These are phyloP conservation scores for Enteromius paludinosus DNA, from an alignment of 2,797 vertebrate species.

Conservation along the genomic window DNA sequence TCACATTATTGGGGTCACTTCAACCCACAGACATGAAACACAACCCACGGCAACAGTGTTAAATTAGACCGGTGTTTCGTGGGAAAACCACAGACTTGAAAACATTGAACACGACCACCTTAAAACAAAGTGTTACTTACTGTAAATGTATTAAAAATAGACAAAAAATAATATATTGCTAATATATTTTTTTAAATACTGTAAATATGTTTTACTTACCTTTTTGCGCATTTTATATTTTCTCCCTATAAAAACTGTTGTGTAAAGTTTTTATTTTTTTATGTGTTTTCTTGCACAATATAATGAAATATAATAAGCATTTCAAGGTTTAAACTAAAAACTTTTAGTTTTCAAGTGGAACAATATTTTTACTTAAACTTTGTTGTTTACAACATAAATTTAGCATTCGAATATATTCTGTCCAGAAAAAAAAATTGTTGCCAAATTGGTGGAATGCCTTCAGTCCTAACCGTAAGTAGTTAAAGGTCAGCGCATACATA, in stretches of 20 bases:
- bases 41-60: not conserved
- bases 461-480: conserved; percentile 7
- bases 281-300: not conserved
- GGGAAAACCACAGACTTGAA: not conserved
- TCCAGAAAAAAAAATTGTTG: not conserved
- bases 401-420: not conserved
- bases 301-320: not conserved
- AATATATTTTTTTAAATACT: not conserved
- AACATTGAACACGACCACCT: not conserved
- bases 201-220: not conserved
- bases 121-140: not conserved
- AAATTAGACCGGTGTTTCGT: not conserved
- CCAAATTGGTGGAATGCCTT: not conserved
- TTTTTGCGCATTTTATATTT: not conserved
- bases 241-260: not conserved
- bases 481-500: conserved; percentile 21
- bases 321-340: not conserved
- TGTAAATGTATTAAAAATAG: not conserved
- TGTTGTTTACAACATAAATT: not conserved
- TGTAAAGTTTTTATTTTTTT: no score
- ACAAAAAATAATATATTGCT: not conserved
- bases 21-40: not conserved
- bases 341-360: not conserved
- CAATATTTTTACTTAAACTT: not conserved
- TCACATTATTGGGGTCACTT: not conserved